Percentiles rank a stretch among this genome's conserved stretches.
phyloP scores from a whole-genome alignment of 2,888 invertebrate species.

The Xestia sexstrigata region DNA sequence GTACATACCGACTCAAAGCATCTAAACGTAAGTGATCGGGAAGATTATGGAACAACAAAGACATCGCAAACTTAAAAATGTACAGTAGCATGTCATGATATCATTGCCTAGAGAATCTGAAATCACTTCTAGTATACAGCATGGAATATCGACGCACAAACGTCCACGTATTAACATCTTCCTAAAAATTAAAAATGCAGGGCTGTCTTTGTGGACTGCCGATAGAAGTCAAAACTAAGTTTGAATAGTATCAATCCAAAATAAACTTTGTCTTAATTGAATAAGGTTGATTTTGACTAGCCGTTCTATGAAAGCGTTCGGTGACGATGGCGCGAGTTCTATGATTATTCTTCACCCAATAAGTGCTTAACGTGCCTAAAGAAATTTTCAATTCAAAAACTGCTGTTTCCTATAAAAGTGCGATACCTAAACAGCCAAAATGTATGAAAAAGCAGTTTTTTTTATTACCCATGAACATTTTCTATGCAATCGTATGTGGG shows the following conservation, averaged over 20 bases:
- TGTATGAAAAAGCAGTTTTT: background rate
- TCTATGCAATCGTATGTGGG: background rate
- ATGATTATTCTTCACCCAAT: too few relatives aligned
- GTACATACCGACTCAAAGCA: slow-evolving; percentile 41
- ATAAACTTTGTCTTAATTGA: too few relatives aligned
- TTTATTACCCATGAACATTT: background rate
- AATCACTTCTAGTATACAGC: background rate
- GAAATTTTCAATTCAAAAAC: background rate
- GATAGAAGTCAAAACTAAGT: too few relatives aligned
- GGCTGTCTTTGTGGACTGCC: too few relatives aligned
- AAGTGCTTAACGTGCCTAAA: too few relatives aligned
- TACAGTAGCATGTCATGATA: slow-evolving; percentile 11
- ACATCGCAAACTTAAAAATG: slow-evolving; percentile 17
- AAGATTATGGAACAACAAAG: slow-evolving; percentile 2
- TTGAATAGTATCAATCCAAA: too few relatives aligned
- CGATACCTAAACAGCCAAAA: background rate
- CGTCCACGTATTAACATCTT: background rate
- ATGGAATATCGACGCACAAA: background rate
- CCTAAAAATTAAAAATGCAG: too few relatives aligned
- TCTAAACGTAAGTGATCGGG: slow-evolving; percentile 12
- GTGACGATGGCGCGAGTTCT: too few relatives aligned
- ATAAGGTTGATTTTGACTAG: too few relatives aligned
- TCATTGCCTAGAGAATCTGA: background rate
- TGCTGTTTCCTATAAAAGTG: background rate
- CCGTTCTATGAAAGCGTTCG: too few relatives aligned